These are phyloP conservation scores for Euplagia quadripunctaria DNA, from an alignment of 2,888 invertebrate species.

Conservation along the genomic window DNA sequence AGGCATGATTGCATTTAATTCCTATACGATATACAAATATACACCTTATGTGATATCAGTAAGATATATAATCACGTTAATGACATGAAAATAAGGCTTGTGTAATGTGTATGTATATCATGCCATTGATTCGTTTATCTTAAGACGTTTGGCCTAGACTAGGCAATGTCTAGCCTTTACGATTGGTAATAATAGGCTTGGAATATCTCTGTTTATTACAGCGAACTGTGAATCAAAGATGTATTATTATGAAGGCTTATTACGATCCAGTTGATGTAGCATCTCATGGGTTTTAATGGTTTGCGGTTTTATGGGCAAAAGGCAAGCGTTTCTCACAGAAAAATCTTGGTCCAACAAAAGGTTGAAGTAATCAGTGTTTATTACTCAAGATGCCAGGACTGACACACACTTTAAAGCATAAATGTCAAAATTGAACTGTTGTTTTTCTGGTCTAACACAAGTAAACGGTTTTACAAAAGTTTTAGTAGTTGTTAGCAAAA, in stretches of 20 bases:
- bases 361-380: conserved; percentile 1
- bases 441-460: too few species aligned
- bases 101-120: conserved; percentile 56
- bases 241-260: conserved; percentile 32
- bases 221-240: conserved; percentile 15
- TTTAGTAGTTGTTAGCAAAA: too few species aligned
- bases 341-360: conserved; percentile 14
- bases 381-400: background rate
- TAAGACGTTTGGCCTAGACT: conserved; percentile 65
- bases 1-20: conserved; percentile 45
- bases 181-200: conserved; percentile 49
- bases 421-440: background rate
- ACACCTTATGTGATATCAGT: conserved; percentile 17
- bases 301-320: conserved; percentile 36
- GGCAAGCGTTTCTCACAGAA: conserved; percentile 41
- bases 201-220: conserved; percentile 37
- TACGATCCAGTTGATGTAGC: conserved; percentile 26
- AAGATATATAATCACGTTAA: conserved; percentile 31
- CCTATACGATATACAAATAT: conserved; percentile 37
- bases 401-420: background rate
- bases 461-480: too few species aligned
- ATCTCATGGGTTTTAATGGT: conserved; percentile 34
- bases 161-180: conserved; percentile 39
- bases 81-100: conserved; percentile 32
- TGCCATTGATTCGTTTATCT: conserved; percentile 78